Evolutionary conservation across 2,888 invertebrate species (phyloP), one percentile per base, ranked within the genome.

Genomic region (Hirudinaria manillensis): DNA sequence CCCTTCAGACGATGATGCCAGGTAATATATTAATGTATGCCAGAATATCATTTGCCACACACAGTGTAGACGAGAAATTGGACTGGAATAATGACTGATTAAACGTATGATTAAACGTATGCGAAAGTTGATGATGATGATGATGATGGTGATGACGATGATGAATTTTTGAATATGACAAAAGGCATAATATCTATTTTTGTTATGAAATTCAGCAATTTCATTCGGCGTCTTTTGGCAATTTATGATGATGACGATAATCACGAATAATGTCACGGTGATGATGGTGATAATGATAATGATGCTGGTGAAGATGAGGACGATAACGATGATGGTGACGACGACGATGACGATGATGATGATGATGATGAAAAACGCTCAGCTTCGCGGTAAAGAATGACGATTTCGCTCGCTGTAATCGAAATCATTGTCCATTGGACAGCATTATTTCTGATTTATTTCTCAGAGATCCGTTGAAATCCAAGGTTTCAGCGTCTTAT

Each of bases 271-370:
- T n/a, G 34, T 7, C 10, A 16, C 24, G 66, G 32, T 38, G 10
- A 38, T 38, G 38, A 38, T 38, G 38, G 10, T 10, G 38, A 38
- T 38, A 10, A 38, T 10, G 38, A 38, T 38, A 34, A 7, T 38
- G 10, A 38, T 38, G 38, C 3, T 38, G 38, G 10, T 10, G 38
- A 38, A 6, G 38, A 38, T 10, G 38, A 38, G 3, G 70, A 34
- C n/a, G 70, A 70, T 34, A 34, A 70, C n/a, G 24, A 70, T 70
- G 70, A 70, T 7, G 38, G 32, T 34, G 70, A 34, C 45, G 34
- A 70, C 21, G 70, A 70, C 36, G 70, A 70, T 34, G 70, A 36
- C 45, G 70, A 70, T 38, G 70, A 38, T 45, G 45, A 45, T 45
- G 10, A 45, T 45, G 45, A 45, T 45, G 45, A n/a, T n/a, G n/a